Base-by-base conservation (phyloP, 2,888 invertebrate species). In the Archips xylosteana region DNA sequence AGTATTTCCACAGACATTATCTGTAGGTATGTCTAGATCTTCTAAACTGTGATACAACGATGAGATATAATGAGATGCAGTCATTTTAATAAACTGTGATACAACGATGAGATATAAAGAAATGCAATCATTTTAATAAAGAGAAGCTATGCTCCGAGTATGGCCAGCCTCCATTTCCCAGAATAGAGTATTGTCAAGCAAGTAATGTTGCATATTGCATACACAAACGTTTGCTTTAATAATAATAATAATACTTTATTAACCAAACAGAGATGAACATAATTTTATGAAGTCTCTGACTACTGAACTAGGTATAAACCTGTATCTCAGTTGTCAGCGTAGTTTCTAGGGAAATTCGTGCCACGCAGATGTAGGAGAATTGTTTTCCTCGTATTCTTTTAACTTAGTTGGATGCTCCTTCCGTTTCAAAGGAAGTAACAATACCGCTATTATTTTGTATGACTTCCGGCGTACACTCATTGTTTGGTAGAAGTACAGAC, bases 381-480 rank as follows among this genome's bases (percentile, higher is more conserved):
- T 42, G 54, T 54, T 54, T 54, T 54, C 39, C 42, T 42, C 39
- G 57, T 13, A 39, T 57, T 32, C 66, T 57, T 67, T 57, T 42
- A 42, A 67, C 39, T 57, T 54, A 32, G 54, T 54, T 67, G 23
- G 65, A 32, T 49, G 47, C 49, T 49, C 36, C 62, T 57, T 45
- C 57, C 47, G n/a, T 45, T 61, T 15, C 23, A 47, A 57, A 72
- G 67, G 72, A 72, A 73, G 36, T 72, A 36, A 23, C 34, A 54
- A 15, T 32, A 62, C 72, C 62, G 72, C 57, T 73, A 59, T 23
- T 57, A 62, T 63, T 68, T 68, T 47, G 62, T 68, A 72, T 67
- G 62, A 73, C 72, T 73, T 73, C 72, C 72, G 72, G 67, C 32
- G 12, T 34, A 12, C 34, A 65, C 49, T 49, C 51, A 51, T 65